Percentiles rank a stretch among this genome's conserved stretches.
These are phyloP conservation scores for Acronicta psi DNA, from an alignment of 2,888 invertebrate genomes.

Conservation along the genomic window DNA sequence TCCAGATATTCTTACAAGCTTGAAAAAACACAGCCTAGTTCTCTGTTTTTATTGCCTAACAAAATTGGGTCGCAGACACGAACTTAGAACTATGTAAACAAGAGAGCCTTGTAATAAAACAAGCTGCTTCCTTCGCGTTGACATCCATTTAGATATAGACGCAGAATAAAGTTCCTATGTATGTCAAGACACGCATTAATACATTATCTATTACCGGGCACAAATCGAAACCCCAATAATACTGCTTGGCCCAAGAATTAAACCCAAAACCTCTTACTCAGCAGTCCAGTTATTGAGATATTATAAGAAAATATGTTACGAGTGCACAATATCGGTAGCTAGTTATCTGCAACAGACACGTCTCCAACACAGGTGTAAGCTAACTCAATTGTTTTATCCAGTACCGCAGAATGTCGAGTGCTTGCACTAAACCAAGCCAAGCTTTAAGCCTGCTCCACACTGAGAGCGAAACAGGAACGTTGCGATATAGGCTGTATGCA, in stretches of 20 bases:
- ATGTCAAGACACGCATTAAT: not conserved
- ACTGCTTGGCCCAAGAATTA: too few relatives aligned
- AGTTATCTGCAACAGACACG: constrained; percentile 24
- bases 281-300: constrained; percentile 1
- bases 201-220: too few relatives aligned
- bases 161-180: too few relatives aligned
- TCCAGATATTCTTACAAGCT: constrained; percentile 13
- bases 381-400: constrained; percentile 41
- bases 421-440: constrained; percentile 23
- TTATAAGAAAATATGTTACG: not conserved
- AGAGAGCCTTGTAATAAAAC: not conserved
- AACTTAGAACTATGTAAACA: constrained; percentile 21
- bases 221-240: too few relatives aligned
- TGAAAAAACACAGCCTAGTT: constrained; percentile 10
- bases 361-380: constrained; percentile 30
- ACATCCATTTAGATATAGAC: too few relatives aligned
- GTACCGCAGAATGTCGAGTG: constrained; percentile 17
- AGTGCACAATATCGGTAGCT: not conserved
- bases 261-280: too few relatives aligned
- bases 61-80: constrained; percentile 25
- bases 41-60: constrained; percentile 14
- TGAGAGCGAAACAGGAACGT: constrained; percentile 1
- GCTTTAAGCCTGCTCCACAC: constrained; percentile 1
- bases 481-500: too few relatives aligned
- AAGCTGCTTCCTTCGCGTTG: not conserved